phyloP scores from a whole-genome alignment of 2,797 vertebrate genomes.

The Carapus acus region DNA sequence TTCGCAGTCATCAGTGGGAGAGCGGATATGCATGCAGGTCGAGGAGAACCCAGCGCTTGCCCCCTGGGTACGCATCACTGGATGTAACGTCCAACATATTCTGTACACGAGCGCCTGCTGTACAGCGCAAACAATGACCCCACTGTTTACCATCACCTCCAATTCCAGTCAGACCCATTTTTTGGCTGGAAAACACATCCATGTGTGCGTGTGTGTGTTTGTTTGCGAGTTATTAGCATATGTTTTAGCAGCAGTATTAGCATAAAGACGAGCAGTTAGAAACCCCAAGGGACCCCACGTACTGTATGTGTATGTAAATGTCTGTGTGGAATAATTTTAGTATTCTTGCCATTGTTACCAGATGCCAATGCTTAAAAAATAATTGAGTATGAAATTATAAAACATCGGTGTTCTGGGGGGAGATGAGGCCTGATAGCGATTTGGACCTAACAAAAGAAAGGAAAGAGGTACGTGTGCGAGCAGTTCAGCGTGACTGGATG shows the following conservation, averaged over 20 bases:
- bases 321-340: slow-evolving; percentile 26
- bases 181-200: slow-evolving; percentile 14
- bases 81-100: slow-evolving; percentile 25
- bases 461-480: neutral
- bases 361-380: slow-evolving; percentile 12
- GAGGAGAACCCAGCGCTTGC: slow-evolving; percentile 11
- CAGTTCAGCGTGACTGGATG: slow-evolving; percentile 34
- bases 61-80: slow-evolving; percentile 27
- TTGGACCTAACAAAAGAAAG: slow-evolving; percentile 10
- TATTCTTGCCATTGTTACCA: slow-evolving; percentile 24
- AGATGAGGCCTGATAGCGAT: slow-evolving; percentile 4
- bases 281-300: slow-evolving; percentile 3
- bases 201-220: slow-evolving; percentile 6
- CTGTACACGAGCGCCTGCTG: slow-evolving; percentile 33
- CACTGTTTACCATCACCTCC: slow-evolving; percentile 45
- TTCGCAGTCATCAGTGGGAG: slow-evolving; percentile 12
- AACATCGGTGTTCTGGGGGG: slow-evolving; percentile 12
- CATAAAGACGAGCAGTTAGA: slow-evolving; percentile 18
- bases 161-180: slow-evolving; percentile 18
- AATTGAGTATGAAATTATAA: slow-evolving; percentile 1
- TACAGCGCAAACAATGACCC: slow-evolving; percentile 40
- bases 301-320: slow-evolving; percentile 3
- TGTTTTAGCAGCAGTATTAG: slow-evolving; percentile 18
- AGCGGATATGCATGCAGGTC: slow-evolving; percentile 16
- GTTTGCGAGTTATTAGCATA: slow-evolving; percentile 14